Evolutionary conservation across 2,888 invertebrate genomes (phyloP), one percentile per base, ranked within the genome.

Genomic region (Apamea crenata): DNA sequence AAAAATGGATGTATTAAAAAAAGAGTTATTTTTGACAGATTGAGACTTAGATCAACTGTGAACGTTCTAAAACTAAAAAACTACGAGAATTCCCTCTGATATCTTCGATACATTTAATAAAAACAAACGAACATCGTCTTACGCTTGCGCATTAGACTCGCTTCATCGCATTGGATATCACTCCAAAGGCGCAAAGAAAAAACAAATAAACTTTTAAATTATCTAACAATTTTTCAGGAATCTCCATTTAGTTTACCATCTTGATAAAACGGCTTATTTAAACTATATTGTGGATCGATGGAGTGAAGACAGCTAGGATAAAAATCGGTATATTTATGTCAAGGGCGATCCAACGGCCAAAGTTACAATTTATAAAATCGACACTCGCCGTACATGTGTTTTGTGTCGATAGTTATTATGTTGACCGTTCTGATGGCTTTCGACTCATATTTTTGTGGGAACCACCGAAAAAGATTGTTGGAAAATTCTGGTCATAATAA

Each of bases 271-370:
- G 21, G 29, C n/a, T 81, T 83, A 83, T 86, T 86, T 76, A 78
- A 87, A 79, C 63, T 70, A n/a, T 69, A 69, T 50, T 61, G 44
- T 61, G 67, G 78, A 81, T 89, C 90, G 88, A 89, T 86, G 8
- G 53, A 65, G 32, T 50, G 77, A 82, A 81, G 84, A 85, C 82
- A 50, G 72, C 6, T 73, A 79, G 80, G 82, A 81, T 81, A 82
- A 87, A 88, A 88, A 87, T 73, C 82, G 78, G 71, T 83, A 86
- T 74, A 85, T 84, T 80, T 70, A 79, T 90, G 91, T 90, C 90
- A 90, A 90, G 90, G 90, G n/a, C 87, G 29, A 47, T 2, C 44
- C 8, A 53, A 25, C 69, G 32, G 32, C 47, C 77, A 77, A 85
- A 82, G 87, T 77, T 69, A 87, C 81, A 87, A 80, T 82, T 80